Conservation (phyloP, 2,797 vertebrate species). For the Lacerta viridis region DNA sequence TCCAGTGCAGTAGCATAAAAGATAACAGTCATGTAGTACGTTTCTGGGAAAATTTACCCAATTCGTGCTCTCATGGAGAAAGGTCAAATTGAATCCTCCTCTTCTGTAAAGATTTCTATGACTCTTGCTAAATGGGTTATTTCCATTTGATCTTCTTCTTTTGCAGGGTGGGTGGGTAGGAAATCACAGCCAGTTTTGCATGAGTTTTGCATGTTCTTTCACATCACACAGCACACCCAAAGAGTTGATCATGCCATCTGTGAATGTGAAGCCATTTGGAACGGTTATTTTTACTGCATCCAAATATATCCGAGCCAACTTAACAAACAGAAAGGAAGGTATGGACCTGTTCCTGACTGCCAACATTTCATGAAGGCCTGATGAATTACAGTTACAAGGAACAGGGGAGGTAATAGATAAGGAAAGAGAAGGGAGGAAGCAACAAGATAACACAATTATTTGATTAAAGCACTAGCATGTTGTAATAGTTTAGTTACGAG, state of each 20-base stretch:
- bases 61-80: not conserved
- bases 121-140: not conserved
- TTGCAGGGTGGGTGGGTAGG: not conserved
- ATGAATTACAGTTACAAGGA: conserved; percentile 8
- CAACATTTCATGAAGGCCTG: rapidly evolving
- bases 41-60: conserved; percentile 14
- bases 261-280: not conserved
- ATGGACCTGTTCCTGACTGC: not conserved
- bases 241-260: not conserved
- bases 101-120: not conserved
- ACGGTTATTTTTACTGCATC: conserved; percentile 14
- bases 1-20: not conserved
- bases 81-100: not conserved
- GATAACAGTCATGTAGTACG: not conserved
- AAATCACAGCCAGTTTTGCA: not conserved
- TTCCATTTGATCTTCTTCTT: not conserved
- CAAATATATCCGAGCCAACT: not conserved
- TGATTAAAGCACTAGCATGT: conserved; percentile 28
- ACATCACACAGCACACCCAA: not conserved
- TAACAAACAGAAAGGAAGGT: not conserved
- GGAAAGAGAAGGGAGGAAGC: not conserved
- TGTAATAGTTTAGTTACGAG: not conserved
- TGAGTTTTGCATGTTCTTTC: conserved; percentile 20
- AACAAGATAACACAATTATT: conserved; percentile 27
- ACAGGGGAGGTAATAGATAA: conserved; percentile 4